Conservation (phyloP, 2,888 invertebrate species). For the Chymomyza amoena region DNA sequence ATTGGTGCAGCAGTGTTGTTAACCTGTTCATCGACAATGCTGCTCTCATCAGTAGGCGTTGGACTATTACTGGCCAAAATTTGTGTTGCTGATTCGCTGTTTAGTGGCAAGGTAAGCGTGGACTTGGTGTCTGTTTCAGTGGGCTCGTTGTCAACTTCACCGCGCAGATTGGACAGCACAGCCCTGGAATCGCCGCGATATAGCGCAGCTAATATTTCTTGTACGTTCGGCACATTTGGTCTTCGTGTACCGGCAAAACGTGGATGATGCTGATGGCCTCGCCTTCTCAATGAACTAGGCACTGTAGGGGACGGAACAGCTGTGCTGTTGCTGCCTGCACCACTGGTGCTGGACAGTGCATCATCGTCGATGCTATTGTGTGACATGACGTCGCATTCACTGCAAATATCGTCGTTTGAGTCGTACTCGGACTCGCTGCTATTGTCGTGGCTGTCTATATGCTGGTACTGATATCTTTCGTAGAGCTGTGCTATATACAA, state of each 20-base stretch:
- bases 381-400: constrained; percentile 44
- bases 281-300: constrained; percentile 79
- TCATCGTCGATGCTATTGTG: constrained; percentile 55
- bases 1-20: constrained; percentile 25
- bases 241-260: constrained; percentile 83
- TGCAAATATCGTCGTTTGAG: constrained; percentile 35
- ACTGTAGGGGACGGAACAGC: constrained; percentile 26
- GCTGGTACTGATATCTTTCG: constrained; percentile 48
- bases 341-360: constrained; percentile 63
- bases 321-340: constrained; percentile 62
- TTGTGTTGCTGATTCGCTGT: constrained; percentile 68
- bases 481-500: constrained; percentile 57
- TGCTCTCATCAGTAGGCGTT: constrained; percentile 77
- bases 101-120: constrained; percentile 71
- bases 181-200: constrained; percentile 76
- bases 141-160: constrained; percentile 22
- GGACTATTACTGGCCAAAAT: constrained; percentile 76
- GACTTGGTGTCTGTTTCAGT: constrained; percentile 38
- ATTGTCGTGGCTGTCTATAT: constrained; percentile 4
- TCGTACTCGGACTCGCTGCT: constrained; percentile 22
- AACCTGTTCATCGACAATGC: constrained; percentile 68
- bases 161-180: constrained; percentile 69
- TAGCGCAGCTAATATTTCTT: constrained; percentile 78
- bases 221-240: constrained; percentile 80
- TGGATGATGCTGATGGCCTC: constrained; percentile 88